These are phyloP conservation scores for Pygoscelis adeliae DNA, from an alignment of 2,113 vertebrate genomes.

Conservation along the genomic window DNA sequence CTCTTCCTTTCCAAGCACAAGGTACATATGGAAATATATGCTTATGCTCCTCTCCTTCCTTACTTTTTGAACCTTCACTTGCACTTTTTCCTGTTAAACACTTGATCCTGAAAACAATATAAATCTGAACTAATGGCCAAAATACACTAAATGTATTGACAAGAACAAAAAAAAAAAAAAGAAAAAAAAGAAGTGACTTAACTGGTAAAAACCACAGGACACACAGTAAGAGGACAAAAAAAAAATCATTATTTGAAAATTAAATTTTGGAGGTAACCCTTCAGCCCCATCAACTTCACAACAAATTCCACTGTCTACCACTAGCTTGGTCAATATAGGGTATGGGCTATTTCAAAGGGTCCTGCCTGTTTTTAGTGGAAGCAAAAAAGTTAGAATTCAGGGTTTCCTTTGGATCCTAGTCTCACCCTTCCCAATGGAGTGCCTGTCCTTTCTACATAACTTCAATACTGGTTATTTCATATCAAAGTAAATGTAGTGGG, in stretches of 20 bases:
- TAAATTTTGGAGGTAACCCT: background rate
- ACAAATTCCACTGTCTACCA: background rate
- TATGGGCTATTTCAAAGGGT: background rate
- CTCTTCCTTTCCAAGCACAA: background rate
- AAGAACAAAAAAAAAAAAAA: background rate
- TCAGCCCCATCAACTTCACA: background rate
- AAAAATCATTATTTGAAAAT: background rate
- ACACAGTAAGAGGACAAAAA: background rate
- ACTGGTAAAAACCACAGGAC: background rate
- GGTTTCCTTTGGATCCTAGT: background rate
- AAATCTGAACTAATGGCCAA: background rate
- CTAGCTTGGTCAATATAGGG: background rate
- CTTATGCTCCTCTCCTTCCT: background rate
- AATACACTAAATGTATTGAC: background rate
- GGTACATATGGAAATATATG: background rate
- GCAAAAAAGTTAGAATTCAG: background rate
- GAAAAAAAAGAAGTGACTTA: background rate
- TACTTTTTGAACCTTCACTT: background rate
- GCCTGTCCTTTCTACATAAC: background rate
- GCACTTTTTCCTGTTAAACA: background rate
- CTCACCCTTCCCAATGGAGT: background rate
- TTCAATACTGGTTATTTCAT: background rate
- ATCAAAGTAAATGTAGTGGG: conserved; percentile 18
- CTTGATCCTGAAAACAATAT: background rate
- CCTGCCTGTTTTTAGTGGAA: background rate